Base-by-base conservation (phyloP, 2,888 invertebrate genomes). In the Drosophila kuntzei region DNA sequence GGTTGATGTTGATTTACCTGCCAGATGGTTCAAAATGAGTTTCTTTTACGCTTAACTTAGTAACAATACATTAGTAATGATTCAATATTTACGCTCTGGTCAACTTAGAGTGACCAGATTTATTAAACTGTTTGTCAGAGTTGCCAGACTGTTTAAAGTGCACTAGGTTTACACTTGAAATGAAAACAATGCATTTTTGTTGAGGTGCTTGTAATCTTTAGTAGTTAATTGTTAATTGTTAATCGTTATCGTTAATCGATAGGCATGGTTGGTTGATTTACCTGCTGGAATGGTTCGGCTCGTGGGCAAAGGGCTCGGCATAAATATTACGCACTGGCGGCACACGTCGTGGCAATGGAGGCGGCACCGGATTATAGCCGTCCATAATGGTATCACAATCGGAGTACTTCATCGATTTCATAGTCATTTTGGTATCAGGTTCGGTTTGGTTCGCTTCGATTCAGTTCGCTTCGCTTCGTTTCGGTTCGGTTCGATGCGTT, bases 361-460 rank as follows among this genome's bases (percentile, higher is more conserved):
- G 92, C 74, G 92, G 92, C 76, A 92, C 92, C 55, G 92, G 92
- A 90, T 92, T 92, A 88, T 92, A 92, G 79, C 92, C 92, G 89
- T 92, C 92, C 92, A 92, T 92, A 88, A 92, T 92, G 79, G 92
- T 92, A 91, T 92, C 92, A 92, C 92, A 92, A 92, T 92, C 92
- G 83, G 92, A 91, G 88, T 92, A 92, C 90, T 92, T 92, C 83
- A 92, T 92, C 87, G 92, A 92, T 92, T 92, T 92, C 92, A 92
- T 92, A 89, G 92, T 92, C 92, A 92, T 92, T 84, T 87, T 91
- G 81, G 51, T 47, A 43, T 55, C 41, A 18, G 20, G 20, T 32
- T 43, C 43, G 43, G n/a, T 54, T 6, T 27, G n/a, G 37, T 37
- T 51, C 32, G 47, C 4, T 22, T 22, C 22, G 22, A 22, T 18